These are phyloP conservation scores for Lethrus apterus DNA, from an alignment of 1,140 invertebrate genomes.

Conservation along the genomic window DNA sequence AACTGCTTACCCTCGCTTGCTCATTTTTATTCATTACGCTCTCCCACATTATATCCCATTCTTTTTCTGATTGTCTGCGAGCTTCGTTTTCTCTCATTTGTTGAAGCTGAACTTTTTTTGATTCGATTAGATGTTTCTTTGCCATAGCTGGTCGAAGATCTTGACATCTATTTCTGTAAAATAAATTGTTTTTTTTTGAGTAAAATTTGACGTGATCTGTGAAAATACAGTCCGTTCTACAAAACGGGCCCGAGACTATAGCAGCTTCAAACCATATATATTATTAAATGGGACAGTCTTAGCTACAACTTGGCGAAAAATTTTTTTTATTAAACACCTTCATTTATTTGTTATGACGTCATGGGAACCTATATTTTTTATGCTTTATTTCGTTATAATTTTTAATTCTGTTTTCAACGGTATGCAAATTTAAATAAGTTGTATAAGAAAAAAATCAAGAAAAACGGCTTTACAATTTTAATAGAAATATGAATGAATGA, in stretches of 20 bases:
- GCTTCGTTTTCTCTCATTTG: conserved; percentile 39
- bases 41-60: conserved; percentile 35
- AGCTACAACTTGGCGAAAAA: background rate
- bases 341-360: too few relatives aligned
- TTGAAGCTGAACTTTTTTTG: conserved; percentile 34
- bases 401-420: too few relatives aligned
- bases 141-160: conserved; percentile 28
- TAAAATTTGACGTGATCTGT: too few relatives aligned
- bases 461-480: too few relatives aligned
- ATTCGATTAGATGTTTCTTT: conserved; percentile 30
- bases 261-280: background rate
- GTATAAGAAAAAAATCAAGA: too few relatives aligned
- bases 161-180: conserved; percentile 26
- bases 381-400: too few relatives aligned
- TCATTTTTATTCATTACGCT: conserved; percentile 30
- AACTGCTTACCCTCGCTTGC: conserved; percentile 25
- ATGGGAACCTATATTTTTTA: too few relatives aligned
- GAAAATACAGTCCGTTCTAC: too few relatives aligned
- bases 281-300: too few relatives aligned
- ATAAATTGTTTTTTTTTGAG: background rate
- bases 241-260: too few relatives aligned
- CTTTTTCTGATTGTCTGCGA: conserved; percentile 31
- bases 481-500: too few relatives aligned
- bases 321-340: background rate
- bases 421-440: too few relatives aligned